Percentiles rank a stretch among this genome's conserved stretches.
These are phyloP conservation scores for Chaenodraco wilsoni DNA, from an alignment of 2,797 vertebrate species.

Conservation along the genomic window DNA sequence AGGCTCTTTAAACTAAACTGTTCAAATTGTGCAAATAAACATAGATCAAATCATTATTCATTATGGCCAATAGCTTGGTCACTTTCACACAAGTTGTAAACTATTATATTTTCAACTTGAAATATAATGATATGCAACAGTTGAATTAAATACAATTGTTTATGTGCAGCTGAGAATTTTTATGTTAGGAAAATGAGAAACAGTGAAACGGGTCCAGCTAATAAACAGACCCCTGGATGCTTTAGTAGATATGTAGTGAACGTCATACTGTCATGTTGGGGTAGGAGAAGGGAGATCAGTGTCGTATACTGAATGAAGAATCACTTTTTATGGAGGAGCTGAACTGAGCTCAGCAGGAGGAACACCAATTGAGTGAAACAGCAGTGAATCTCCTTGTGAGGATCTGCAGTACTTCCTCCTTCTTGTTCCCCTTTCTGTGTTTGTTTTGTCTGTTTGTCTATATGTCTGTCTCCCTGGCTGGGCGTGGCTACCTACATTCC, in stretches of 20 bases:
- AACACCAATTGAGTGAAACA: constrained; percentile 5
- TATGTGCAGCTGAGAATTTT: background rate
- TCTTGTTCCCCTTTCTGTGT: no score
- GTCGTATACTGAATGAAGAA: constrained; percentile 5
- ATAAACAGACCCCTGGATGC: background rate
- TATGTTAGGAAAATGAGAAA: background rate
- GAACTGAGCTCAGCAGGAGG: constrained; percentile 29
- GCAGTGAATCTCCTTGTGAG: constrained; percentile 9
- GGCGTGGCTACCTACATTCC: no score
- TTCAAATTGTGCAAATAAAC: background rate
- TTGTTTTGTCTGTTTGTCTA: no score
- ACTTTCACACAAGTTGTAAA: background rate
- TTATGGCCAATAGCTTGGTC: background rate
- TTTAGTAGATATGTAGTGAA: background rate
- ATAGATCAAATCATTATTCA: background rate
- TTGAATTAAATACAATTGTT: background rate
- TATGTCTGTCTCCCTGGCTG: no score
- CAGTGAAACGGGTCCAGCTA: background rate
- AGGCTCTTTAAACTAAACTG: no score
- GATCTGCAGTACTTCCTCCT: no score
- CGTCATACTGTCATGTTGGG: background rate
- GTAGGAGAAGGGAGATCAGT: background rate
- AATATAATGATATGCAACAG: background rate
- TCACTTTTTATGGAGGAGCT: constrained; percentile 1
- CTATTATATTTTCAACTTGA: background rate